Conservation (phyloP, 2,113 vertebrate genomes). For the Crotalus horridus region DNA sequence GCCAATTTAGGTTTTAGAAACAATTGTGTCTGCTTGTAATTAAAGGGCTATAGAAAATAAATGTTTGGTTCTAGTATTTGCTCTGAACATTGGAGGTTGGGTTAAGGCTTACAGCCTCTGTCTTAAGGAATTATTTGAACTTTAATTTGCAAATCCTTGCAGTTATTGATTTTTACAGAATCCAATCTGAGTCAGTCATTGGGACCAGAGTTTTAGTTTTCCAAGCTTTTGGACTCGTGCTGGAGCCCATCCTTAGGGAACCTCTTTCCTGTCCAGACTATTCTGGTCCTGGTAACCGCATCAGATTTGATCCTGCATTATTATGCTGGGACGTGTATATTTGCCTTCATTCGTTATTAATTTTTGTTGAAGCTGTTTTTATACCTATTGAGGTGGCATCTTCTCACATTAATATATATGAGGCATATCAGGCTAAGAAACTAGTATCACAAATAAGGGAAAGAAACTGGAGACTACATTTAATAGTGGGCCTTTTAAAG, state of each 20-base stretch:
- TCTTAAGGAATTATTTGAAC: not conserved
- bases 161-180: not conserved
- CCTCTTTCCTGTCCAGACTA: not conserved
- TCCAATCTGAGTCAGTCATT: not conserved
- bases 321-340: not conserved
- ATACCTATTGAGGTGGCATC: not conserved
- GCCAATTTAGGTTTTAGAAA: not conserved
- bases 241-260: not conserved
- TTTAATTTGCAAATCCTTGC: not conserved
- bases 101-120: not conserved
- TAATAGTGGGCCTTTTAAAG: conserved; percentile 25
- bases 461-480: not conserved
- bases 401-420: not conserved
- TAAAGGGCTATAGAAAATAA: not conserved
- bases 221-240: not conserved
- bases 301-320: not conserved
- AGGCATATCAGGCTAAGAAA: not conserved
- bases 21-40: not conserved
- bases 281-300: not conserved
- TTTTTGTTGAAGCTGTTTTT: not conserved
- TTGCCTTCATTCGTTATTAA: not conserved
- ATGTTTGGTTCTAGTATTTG: not conserved
- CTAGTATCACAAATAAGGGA: not conserved
- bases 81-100: not conserved
- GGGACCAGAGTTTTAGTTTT: not conserved